Percentiles rank a stretch among this genome's conserved stretches.
phyloP scores from a whole-genome alignment of 2,113 vertebrate genomes.

The Mus spicilegus region DNA sequence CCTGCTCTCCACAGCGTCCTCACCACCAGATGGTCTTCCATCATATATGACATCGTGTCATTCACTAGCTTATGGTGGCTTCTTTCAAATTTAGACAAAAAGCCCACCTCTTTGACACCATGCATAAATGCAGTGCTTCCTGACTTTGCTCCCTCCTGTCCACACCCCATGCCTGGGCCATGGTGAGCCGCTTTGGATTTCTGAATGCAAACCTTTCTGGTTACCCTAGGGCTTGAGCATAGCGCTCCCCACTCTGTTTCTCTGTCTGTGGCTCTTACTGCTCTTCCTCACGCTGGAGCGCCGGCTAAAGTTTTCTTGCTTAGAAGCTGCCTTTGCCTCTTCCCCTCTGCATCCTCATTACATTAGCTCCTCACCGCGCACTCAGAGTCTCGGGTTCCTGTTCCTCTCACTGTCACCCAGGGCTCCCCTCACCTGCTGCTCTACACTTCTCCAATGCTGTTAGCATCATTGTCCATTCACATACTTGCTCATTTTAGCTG shows the following conservation, averaged over 20 bases:
- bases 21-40: neutral
- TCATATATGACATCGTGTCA: neutral
- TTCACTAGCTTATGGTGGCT: neutral
- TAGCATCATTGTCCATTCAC: neutral
- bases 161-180: neutral
- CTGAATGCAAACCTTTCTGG: neutral
- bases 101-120: neutral
- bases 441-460: neutral
- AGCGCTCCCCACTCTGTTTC: neutral
- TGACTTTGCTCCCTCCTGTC: neutral
- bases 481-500: neutral
- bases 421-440: neutral
- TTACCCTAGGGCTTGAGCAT: neutral
- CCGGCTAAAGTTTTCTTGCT: neutral
- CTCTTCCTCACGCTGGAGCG: neutral
- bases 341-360: neutral
- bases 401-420: neutral
- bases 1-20: neutral
- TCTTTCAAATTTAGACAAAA: neutral
- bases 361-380: neutral
- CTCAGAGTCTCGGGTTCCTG: neutral
- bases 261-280: neutral
- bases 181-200: neutral
- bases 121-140: neutral
- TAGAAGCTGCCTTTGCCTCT: neutral